phyloP scores from a whole-genome alignment of 2,113 vertebrate genomes.

The Coryphaenoides rupestris region DNA sequence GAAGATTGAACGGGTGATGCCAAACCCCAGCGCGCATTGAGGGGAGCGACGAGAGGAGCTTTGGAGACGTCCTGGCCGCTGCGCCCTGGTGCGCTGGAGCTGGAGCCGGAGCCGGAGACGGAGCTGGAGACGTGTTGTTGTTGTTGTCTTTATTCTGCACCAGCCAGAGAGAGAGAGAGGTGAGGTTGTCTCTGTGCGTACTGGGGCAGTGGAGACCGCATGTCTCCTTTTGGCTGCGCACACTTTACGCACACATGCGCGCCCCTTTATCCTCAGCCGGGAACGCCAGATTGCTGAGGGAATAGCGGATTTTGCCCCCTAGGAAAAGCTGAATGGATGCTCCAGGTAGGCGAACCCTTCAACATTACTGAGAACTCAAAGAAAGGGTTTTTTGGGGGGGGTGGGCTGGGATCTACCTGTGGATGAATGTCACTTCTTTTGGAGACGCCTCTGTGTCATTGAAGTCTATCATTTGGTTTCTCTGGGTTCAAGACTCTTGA shows the following conservation, averaged over 20 bases:
- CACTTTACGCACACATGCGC: slow-evolving; percentile 21
- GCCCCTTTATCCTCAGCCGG: slow-evolving; percentile 15
- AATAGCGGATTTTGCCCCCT: slow-evolving; percentile 30
- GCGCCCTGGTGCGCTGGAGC: slow-evolving; percentile 54
- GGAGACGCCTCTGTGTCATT: neutral
- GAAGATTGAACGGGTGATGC: no score
- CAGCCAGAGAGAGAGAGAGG: neutral
- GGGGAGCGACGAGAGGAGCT: no score
- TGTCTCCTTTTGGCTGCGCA: no score
- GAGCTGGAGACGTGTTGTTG: slow-evolving; percentile 43
- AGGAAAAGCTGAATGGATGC: slow-evolving; percentile 46
- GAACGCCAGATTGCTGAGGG: slow-evolving; percentile 12
- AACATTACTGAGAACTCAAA: neutral
- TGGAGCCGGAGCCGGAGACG: no score
- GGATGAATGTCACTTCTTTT: neutral
- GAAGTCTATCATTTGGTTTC: no score
- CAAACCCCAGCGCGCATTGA: no score
- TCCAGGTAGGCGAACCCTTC: slow-evolving; percentile 26
- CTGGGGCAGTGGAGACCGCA: no score
- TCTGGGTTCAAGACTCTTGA: neutral
- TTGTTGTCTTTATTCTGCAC: slow-evolving; percentile 13
- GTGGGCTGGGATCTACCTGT: neutral
- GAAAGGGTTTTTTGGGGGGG: neutral
- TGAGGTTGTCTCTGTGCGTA: no score
- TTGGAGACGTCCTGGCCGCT: no score